These are phyloP conservation scores for Oasisia sp. DNA, from an alignment of 2,888 invertebrate species.

Conservation along the genomic window DNA sequence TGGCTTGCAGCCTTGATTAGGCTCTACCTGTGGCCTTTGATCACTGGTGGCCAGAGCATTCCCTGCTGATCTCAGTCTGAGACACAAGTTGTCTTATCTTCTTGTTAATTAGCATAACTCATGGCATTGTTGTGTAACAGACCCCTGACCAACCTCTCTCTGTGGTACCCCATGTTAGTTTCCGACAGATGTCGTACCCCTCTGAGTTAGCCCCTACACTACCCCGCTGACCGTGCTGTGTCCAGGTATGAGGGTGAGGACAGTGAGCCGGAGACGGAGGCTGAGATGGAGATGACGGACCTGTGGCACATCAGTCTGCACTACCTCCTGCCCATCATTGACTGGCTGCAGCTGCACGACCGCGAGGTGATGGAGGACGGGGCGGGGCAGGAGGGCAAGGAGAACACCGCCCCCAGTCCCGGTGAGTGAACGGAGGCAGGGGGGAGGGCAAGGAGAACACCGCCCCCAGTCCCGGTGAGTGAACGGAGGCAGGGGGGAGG, in stretches of 20 bases:
- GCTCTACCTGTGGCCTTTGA: too few relatives aligned
- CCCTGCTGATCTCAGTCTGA: too few relatives aligned
- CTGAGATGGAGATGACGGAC: not conserved
- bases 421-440: not conserved
- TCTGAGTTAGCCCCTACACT: too few relatives aligned
- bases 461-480: not conserved
- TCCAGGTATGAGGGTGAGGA: not conserved
- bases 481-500: not conserved
- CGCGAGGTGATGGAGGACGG: conserved; percentile 20
- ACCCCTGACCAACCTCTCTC: too few relatives aligned
- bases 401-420: not conserved
- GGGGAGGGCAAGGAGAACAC: not conserved
- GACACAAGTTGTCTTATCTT: too few relatives aligned
- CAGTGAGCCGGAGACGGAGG: not conserved
- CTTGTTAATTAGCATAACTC: too few relatives aligned
- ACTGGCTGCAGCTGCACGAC: not conserved
- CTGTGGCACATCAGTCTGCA: conserved; percentile 27
- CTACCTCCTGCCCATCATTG: conserved; percentile 24
- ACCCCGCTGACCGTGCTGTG: too few relatives aligned
- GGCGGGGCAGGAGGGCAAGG: not conserved
- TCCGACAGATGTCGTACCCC: too few relatives aligned
- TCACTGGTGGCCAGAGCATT: too few relatives aligned
- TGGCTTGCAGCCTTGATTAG: too few relatives aligned
- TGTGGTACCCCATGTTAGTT: too few relatives aligned
- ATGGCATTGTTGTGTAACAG: too few relatives aligned